Evolutionary conservation across 2,113 vertebrate genomes (phyloP), one percentile per base, ranked within the genome.

Genomic region (Phoenicopterus ruber): DNA sequence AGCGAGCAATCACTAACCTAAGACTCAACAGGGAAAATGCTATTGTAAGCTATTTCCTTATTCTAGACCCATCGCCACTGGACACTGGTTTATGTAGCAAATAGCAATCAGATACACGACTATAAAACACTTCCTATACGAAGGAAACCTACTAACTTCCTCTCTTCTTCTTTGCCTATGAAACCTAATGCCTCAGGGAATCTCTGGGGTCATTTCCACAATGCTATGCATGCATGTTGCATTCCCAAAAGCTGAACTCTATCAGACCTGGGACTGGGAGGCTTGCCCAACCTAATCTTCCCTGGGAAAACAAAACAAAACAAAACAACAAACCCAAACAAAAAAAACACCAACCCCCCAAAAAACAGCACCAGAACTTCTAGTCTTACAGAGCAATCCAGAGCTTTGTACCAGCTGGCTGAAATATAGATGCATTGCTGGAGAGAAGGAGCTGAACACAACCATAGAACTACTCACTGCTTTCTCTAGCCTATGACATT

Each of bases 151-250:
- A 20, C 36, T 8, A 2, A 44, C 32, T 65, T 42, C 12, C 9
- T 31, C 28, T 18, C 19, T 2, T 5, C 2, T 32, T 54, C 34
- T 36, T 22, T 38, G 26, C 29, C 80, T n/a, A 7, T 2, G 34
- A 70, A 85, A 32, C 4, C 49, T 4, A 25, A 71, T 1, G 16
- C 57, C 78, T 25, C 8, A 1, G 55, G 46, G 32, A 61, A 50
- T 4, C 24, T 50, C 49, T 8, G 44, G 36, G 50, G 49, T 55
- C 55, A 21, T 54, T 87, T 10, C 63, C 69, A n/a, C 42, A 3
- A 2, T 5, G 4, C 26, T 32, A 0, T 4, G 8, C 5, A 7
- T 6, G 17, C 5, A 7, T 6, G 17, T 2, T 38, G 28, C 32
- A 3, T n/a, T 83, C 62, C 38, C 52, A 16, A 46, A 66, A 19